Evolutionary conservation across 2,888 invertebrate genomes (phyloP).

Genomic region (Sinelater perroti): DNA sequence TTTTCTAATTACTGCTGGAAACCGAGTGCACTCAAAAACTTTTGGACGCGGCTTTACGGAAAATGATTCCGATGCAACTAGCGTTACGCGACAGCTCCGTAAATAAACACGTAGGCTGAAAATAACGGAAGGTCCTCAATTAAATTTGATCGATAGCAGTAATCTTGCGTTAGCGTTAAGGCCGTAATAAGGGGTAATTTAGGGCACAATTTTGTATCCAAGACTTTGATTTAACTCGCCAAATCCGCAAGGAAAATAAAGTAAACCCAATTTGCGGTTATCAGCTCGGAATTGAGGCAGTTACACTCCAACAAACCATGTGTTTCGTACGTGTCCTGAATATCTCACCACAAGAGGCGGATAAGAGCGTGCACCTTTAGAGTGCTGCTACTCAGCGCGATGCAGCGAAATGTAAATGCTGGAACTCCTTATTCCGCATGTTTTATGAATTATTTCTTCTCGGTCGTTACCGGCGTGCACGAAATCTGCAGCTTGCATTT

Average conservation of each 20-base stretch:
- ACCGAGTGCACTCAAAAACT: background rate
- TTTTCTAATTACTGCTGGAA: background rate
- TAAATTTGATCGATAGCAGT: background rate
- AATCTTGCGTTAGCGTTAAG: background rate
- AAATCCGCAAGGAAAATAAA: constrained; percentile 34
- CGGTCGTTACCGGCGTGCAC: constrained; percentile 8
- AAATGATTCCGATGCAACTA: too few species aligned
- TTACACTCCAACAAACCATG: constrained; percentile 41
- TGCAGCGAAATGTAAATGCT: constrained; percentile 11
- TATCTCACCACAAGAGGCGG: constrained; percentile 20
- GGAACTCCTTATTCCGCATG: constrained; percentile 1
- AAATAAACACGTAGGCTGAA: background rate
- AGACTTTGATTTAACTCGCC: constrained; percentile 39
- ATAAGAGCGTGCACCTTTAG: constrained; percentile 8
- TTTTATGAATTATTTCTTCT: constrained; percentile 8
- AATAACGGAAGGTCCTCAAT: constrained; percentile 2
- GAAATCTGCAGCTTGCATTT: constrained; percentile 10
- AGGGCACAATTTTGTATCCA: constrained; percentile 6
- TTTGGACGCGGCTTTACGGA: background rate
- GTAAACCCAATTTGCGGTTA: constrained; percentile 44
- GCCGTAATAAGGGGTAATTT: constrained; percentile 4
- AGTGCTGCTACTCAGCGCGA: background rate
- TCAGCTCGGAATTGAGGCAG: constrained; percentile 42
- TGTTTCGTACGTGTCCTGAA: constrained; percentile 43
- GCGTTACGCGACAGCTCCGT: too few species aligned